A percentile compares a stretch with the other conserved stretches of the same genome.
phyloP scores from a whole-genome alignment of 2,797 vertebrate species.

The Phataginus tetradactyla region DNA sequence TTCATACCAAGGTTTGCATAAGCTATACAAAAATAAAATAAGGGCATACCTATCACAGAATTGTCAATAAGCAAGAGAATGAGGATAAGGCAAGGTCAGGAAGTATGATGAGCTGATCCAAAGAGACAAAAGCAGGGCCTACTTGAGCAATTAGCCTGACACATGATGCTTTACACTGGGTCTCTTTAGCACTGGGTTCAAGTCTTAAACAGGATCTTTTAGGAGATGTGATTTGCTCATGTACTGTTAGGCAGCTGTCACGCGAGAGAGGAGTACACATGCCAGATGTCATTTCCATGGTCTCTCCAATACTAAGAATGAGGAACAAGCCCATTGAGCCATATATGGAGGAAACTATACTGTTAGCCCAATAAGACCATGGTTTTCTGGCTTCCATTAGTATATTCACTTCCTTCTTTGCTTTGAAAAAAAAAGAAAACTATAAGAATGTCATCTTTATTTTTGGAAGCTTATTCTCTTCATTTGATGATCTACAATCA shows the following conservation, averaged over 20 bases:
- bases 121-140: neutral
- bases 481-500: slow-evolving; percentile 15
- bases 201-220: neutral
- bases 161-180: neutral
- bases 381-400: neutral
- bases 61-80: neutral
- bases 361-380: neutral
- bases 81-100: neutral
- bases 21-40: neutral
- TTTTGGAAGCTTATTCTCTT: neutral
- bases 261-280: neutral
- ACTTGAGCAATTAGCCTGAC: neutral
- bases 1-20: neutral
- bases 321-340: neutral
- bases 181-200: neutral
- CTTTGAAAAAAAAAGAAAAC: slow-evolving; percentile 26
- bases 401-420: neutral
- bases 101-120: neutral
- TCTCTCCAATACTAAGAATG: neutral
- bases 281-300: neutral
- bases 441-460: slow-evolving; percentile 7
- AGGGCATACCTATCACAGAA: neutral
- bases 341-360: neutral
- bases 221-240: neutral
- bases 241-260: neutral